Evolutionary conservation across 2,888 invertebrate species (phyloP).

Genomic region (Leucophenga maculata): DNA sequence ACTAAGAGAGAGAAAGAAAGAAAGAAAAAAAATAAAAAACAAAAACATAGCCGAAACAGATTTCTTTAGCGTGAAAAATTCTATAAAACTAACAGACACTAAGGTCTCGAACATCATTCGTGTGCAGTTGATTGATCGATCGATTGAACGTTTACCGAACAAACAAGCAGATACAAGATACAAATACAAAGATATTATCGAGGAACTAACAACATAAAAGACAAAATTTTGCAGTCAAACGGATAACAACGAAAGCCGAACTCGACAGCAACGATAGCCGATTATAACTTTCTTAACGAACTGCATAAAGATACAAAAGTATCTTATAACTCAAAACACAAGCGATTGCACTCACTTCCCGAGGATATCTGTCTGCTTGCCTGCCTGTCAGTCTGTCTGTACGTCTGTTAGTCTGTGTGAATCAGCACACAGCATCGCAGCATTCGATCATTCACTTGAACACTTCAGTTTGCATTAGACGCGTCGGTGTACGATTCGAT

Average conservation of each 20-base stretch:
- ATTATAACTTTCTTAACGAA: too few species aligned
- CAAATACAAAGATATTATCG: too few species aligned
- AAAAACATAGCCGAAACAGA: conserved; percentile 63
- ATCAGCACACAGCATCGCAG: conserved; percentile 39
- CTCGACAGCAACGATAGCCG: too few species aligned
- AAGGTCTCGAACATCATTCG: conserved; percentile 64
- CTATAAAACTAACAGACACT: conserved; percentile 69
- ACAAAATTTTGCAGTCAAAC: neutral
- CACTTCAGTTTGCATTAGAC: conserved; percentile 59
- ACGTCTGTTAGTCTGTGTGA: conserved; percentile 33
- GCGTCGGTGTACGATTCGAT: conserved; percentile 61
- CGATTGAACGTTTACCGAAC: conserved; percentile 1
- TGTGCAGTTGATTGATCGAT: conserved; percentile 44
- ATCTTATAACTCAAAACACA: neutral
- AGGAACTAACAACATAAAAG: neutral
- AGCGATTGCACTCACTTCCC: neutral
- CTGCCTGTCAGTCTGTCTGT: neutral
- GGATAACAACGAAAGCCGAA: neutral
- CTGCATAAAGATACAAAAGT: too few species aligned
- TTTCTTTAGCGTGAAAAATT: conserved; percentile 63
- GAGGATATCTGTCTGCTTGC: neutral
- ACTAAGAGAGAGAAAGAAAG: conserved; percentile 38
- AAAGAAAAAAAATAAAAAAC: conserved; percentile 57
- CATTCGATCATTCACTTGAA: conserved; percentile 44
- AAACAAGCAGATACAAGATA: neutral